These are phyloP conservation scores for Threskiornis aethiopicus DNA, from an alignment of 2,797 vertebrate species.

Conservation along the genomic window DNA sequence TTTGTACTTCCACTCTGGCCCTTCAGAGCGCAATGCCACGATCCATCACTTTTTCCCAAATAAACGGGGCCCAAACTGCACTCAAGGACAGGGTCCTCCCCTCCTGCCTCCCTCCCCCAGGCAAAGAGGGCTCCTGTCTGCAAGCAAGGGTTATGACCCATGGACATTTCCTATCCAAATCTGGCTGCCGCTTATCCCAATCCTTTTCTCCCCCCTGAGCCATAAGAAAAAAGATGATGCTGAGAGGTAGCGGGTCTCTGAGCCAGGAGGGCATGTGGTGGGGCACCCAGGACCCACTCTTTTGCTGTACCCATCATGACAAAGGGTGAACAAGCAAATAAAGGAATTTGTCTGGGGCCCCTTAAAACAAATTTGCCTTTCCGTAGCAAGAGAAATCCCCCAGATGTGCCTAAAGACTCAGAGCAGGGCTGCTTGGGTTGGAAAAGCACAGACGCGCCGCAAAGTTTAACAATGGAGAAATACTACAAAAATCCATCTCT, in stretches of 20 bases:
- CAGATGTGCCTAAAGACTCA: neutral
- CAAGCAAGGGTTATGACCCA: neutral
- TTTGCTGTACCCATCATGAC: fast-evolving
- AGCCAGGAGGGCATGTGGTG: neutral
- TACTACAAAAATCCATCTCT: neutral
- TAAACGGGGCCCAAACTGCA: fast-evolving
- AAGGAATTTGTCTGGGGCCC: neutral
- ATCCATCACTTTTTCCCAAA: neutral
- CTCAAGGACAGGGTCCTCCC: neutral
- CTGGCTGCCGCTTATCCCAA: neutral
- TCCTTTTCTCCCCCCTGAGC: neutral
- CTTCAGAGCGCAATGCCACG: neutral
- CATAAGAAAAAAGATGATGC: neutral
- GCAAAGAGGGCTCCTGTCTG: neutral
- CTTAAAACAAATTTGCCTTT: neutral
- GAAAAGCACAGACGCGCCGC: neutral
- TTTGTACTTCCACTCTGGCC: neutral
- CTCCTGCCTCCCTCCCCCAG: neutral
- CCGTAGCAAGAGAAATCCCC: neutral
- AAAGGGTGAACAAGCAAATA: neutral
- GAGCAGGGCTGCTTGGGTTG: neutral
- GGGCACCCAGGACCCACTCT: neutral
- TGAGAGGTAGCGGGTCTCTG: neutral
- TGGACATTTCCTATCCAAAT: neutral
- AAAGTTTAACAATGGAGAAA: neutral